Conservation (phyloP, 2,888 invertebrate genomes). For the Artemia sinica region DNA sequence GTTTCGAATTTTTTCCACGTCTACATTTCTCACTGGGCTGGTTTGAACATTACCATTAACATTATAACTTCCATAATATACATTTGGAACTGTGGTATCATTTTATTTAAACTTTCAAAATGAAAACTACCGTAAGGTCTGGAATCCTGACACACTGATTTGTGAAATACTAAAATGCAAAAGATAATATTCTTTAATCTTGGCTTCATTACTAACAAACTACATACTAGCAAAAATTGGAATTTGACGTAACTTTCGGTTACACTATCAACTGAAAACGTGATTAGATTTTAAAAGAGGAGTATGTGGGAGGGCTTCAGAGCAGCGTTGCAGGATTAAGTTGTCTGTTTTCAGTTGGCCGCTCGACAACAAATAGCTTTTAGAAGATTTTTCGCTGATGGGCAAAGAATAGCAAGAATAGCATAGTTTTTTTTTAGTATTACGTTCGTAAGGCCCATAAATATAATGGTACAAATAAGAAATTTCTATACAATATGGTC, state of each 20-base stretch:
- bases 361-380: no score
- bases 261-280: neutral
- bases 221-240: neutral
- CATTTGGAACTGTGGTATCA: neutral
- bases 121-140: neutral
- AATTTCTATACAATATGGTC: no score
- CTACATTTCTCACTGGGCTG: neutral
- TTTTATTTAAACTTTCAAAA: neutral
- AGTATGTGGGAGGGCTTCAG: neutral
- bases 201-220: slow-evolving; percentile 2
- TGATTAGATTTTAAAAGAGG: neutral
- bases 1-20: neutral
- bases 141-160: neutral
- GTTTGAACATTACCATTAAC: slow-evolving; percentile 3
- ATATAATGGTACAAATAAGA: no score
- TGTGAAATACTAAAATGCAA: neutral
- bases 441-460: no score
- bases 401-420: no score
- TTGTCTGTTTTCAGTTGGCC: no score
- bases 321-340: no score
- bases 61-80: slow-evolving; percentile 10
- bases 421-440: no score
- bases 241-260: slow-evolving; percentile 10
- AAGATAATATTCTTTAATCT: neutral
- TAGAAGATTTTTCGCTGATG: no score